Conservation (phyloP, 2,888 invertebrate species). For the Napeogenes inachia region DNA sequence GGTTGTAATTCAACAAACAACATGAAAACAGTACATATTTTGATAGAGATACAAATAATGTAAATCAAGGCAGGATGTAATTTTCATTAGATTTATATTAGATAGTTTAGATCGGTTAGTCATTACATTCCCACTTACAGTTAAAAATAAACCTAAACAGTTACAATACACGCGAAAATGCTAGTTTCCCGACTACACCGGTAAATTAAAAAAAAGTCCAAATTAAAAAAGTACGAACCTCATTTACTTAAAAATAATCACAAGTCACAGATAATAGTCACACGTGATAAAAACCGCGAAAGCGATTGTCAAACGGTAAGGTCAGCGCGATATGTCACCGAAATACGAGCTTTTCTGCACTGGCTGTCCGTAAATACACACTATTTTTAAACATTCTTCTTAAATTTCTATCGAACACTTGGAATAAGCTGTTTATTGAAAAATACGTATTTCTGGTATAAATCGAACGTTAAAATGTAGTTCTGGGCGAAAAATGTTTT, state of each 20-base stretch:
- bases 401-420: slow-evolving; percentile 15
- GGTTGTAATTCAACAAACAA: too few relatives aligned
- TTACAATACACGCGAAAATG: not conserved
- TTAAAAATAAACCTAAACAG: slow-evolving; percentile 3
- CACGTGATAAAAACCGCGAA: slow-evolving; percentile 34
- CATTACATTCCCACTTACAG: slow-evolving; percentile 1
- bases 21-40: too few relatives aligned
- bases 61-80: too few relatives aligned
- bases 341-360: slow-evolving; percentile 48
- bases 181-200: not conserved
- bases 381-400: slow-evolving; percentile 60
- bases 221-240: slow-evolving; percentile 20
- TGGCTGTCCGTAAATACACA: slow-evolving; percentile 36
- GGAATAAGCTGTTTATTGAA: slow-evolving; percentile 9
- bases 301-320: slow-evolving; percentile 31
- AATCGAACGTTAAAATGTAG: slow-evolving; percentile 25
- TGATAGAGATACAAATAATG: too few relatives aligned
- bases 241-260: slow-evolving; percentile 18
- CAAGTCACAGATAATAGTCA: slow-evolving; percentile 27
- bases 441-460: slow-evolving; percentile 17
- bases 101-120: not conserved
- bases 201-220: not conserved
- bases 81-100: too few relatives aligned
- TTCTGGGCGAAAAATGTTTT: slow-evolving; percentile 47
- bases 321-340: slow-evolving; percentile 56